These are phyloP conservation scores for Hypanus sabinus DNA, from an alignment of 2,113 vertebrate species.

Conservation along the genomic window DNA sequence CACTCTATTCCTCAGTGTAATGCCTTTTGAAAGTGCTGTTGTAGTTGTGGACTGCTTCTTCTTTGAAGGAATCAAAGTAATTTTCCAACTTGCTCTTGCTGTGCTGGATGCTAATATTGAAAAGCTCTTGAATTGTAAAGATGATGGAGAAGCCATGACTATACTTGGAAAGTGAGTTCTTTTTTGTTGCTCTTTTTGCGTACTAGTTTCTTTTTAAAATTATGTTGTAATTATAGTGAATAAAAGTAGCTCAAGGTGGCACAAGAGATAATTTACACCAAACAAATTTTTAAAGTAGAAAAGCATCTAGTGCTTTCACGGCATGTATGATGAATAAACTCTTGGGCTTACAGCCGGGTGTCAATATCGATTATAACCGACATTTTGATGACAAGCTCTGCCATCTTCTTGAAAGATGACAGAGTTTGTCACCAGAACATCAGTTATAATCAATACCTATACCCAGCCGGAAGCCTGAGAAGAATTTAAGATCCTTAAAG, in stretches of 20 bases:
- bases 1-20: constrained; percentile 93
- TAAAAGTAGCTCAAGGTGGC: background rate
- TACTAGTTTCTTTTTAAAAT: background rate
- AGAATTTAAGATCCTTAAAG: background rate
- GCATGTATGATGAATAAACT: too few relatives aligned
- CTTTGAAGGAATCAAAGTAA: constrained; percentile 97
- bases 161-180: constrained; percentile 79
- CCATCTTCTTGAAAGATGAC: too few relatives aligned
- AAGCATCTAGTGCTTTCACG: too few relatives aligned
- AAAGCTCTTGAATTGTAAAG: constrained; percentile 86
- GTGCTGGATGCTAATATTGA: constrained; percentile 92
- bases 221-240: background rate
- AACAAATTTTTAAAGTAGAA: background rate
- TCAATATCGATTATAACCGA: too few relatives aligned
- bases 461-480: too few relatives aligned
- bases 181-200: constrained; percentile 17
- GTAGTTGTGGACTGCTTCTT: constrained; percentile 99
- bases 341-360: too few relatives aligned
- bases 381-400: too few relatives aligned
- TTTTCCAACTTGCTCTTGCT: constrained; percentile 90
- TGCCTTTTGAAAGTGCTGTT: constrained; percentile 96
- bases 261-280: background rate
- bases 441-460: too few relatives aligned
- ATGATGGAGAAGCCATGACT: constrained; percentile 98
- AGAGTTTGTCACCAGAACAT: too few relatives aligned